Base-by-base conservation (phyloP, 1,140 invertebrate species). In the Plectus sambesii region DNA sequence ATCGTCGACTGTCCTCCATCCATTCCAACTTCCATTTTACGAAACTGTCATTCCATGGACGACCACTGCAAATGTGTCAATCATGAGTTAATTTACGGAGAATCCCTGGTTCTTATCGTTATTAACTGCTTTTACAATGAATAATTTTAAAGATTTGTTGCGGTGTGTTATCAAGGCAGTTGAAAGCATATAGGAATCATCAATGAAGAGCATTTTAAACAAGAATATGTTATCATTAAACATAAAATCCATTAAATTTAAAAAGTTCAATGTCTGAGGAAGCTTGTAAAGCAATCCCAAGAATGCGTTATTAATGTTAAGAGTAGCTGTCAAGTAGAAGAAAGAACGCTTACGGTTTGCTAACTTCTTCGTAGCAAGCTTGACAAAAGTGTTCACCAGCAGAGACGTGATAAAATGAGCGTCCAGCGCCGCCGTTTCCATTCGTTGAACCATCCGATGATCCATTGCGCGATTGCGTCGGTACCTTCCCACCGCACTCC, bases 361-460 rank as follows among this genome's bases (percentile, higher is more conserved):
- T 38, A 5, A 64, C 36, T 9, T 62, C 51, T 30, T 64, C 60
- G 41, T 66, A 62, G 44, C 60, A 62, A 30, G 38, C 17, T 15
- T 49, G 26, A 41, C 60, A 62, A 29, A 62, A 43, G 47, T 62
- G 60, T 48, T 62, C 60, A 17, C 44, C 33, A 20, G 47, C 59
- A n/a, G 61, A 50, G 3, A 62, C 25, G 36, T 62, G 60, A 42
- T 48, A 62, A 36, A 50, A 65, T 35, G 26, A 30, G 25, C 22
- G 26, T 38, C 35, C 33, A 17, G 9, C 49, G 17, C 8, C 30
- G 42, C 37, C 17, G 27, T 42, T 3, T 25, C 17, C 23, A 29
- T 24, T 5, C 19, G 36, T 22, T 20, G 19, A 38, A 20, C 23
- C 5, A 19, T 5, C 3, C 5, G 4, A 29, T 29, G 33, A 26